Conservation (phyloP, 1,140 invertebrate genomes). For the Drosophila pectinifera region DNA sequence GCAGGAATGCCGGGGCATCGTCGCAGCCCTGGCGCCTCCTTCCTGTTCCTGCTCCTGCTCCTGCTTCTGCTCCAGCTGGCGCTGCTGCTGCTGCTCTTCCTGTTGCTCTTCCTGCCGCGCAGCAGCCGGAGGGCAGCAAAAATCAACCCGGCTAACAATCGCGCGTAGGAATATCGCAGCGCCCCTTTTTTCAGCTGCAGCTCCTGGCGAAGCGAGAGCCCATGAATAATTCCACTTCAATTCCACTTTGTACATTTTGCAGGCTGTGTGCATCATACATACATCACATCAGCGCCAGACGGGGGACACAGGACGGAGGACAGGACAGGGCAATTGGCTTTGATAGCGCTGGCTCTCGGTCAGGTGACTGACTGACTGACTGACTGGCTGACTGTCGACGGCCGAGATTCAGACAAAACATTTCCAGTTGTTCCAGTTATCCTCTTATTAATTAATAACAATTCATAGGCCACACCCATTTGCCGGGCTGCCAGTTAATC, state of each 20-base stretch:
- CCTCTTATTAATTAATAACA: conserved; percentile 63
- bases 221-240: conserved; percentile 82
- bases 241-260: conserved; percentile 79
- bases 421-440: conserved; percentile 34
- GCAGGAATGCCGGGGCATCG: neutral
- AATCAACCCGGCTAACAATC: conserved; percentile 54
- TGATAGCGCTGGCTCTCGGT: conserved; percentile 50
- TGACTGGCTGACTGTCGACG: conserved; percentile 19
- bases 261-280: conserved; percentile 59
- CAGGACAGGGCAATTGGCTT: conserved; percentile 61
- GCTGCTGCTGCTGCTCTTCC: conserved; percentile 30
- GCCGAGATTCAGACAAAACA: conserved; percentile 22
- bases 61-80: conserved; percentile 9
- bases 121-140: conserved; percentile 45
- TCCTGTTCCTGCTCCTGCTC: conserved; percentile 38
- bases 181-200: neutral
- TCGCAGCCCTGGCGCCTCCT: conserved; percentile 40
- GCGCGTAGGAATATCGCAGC: conserved; percentile 26
- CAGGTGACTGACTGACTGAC: no score
- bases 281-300: conserved; percentile 70
- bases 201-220: conserved; percentile 40
- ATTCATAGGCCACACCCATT: conserved; percentile 40
- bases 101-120: conserved; percentile 62
- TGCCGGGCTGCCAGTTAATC: conserved; percentile 26
- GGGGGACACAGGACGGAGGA: conserved; percentile 1